Conservation (phyloP, 2,113 vertebrate species). For the Misgurnus anguillicaudatus region DNA sequence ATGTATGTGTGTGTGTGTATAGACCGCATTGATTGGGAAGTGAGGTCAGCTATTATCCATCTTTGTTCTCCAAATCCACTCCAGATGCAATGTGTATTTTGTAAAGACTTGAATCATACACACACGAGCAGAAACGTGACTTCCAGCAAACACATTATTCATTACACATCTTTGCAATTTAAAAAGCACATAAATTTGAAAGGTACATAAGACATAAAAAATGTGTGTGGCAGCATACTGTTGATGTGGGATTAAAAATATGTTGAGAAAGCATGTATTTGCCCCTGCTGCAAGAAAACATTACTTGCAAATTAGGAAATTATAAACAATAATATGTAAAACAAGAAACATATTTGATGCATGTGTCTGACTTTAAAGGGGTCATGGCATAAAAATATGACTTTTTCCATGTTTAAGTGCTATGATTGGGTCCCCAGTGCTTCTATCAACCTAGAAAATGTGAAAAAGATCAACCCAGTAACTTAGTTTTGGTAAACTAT, state of each 20-base stretch:
- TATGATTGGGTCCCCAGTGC: no score
- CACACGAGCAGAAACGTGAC: neutral
- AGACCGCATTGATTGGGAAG: slow-evolving; percentile 33
- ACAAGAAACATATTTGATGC: neutral
- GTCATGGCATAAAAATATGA: no score
- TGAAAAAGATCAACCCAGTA: no score
- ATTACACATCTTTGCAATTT: neutral
- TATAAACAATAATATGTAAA: neutral
- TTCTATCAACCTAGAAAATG: no score
- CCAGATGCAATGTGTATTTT: slow-evolving; percentile 53
- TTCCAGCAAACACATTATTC: neutral
- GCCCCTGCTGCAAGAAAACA: neutral
- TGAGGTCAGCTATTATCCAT: slow-evolving; percentile 43
- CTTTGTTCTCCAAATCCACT: slow-evolving; percentile 45
- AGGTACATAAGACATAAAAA: no score
- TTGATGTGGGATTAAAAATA: neutral
- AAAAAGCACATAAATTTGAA: no score
- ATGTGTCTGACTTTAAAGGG: no score
- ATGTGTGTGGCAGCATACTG: neutral
- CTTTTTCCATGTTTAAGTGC: no score
- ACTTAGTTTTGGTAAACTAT: no score
- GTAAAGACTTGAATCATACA: slow-evolving; percentile 4
- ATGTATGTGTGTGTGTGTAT: slow-evolving; percentile 6
- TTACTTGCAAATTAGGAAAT: neutral
- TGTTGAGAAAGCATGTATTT: neutral